phyloP scores from a whole-genome alignment of 2,113 vertebrate genomes.

The Thryonomys swinderianus region DNA sequence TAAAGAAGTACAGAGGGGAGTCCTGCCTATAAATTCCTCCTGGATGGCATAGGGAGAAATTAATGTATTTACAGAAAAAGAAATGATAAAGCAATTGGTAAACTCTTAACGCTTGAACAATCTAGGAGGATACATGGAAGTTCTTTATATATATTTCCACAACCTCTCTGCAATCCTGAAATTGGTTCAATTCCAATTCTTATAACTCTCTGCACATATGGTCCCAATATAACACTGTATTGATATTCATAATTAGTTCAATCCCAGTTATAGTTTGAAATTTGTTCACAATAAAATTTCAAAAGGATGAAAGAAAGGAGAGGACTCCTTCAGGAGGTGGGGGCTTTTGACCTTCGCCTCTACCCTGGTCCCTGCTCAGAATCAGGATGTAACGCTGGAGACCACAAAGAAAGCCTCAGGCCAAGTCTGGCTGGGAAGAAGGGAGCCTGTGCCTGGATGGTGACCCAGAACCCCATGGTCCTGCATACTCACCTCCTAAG shows the following conservation, averaged over 20 bases:
- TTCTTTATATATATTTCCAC: slow-evolving; percentile 9
- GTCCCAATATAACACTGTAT: neutral
- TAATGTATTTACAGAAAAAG: neutral
- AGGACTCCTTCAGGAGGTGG: neutral
- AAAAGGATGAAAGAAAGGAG: neutral
- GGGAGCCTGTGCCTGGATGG: neutral
- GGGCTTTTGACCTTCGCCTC: neutral
- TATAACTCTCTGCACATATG: neutral
- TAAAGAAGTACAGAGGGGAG: neutral
- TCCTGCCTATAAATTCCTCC: neutral
- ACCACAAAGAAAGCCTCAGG: neutral
- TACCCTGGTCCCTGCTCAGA: neutral
- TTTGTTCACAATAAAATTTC: neutral
- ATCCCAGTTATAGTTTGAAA: neutral
- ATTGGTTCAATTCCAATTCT: neutral
- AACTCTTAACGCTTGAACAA: neutral
- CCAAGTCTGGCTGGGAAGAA: neutral
- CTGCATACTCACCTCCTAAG: neutral
- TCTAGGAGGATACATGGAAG: neutral
- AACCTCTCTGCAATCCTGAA: slow-evolving; percentile 29
- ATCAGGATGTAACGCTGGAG: neutral
- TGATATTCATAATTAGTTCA: neutral
- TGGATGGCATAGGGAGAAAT: neutral
- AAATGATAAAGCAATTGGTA: slow-evolving; percentile 3
- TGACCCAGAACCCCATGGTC: neutral